phyloP scores from a whole-genome alignment of 53 echinoderm and acorn worm species.

The Actinopyga echinites region DNA sequence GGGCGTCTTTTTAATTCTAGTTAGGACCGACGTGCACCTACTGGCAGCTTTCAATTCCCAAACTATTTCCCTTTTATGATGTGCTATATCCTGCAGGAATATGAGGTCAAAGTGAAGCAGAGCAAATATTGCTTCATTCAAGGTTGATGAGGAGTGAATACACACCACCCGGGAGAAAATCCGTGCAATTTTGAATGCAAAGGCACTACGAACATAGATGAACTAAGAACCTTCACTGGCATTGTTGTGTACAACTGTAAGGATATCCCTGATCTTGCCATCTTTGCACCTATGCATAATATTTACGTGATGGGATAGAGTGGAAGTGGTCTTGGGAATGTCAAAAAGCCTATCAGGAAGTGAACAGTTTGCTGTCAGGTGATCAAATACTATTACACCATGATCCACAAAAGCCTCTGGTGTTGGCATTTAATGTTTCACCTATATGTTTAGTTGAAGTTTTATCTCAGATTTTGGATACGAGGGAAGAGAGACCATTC shows the following conservation, averaged over 20 bases:
- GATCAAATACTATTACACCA: slow-evolving; percentile 40
- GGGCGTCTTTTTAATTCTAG: too few relatives aligned
- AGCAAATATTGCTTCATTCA: slow-evolving; percentile 39
- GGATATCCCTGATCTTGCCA: slow-evolving; percentile 54
- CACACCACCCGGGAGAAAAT: slow-evolving; percentile 38
- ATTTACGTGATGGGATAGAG: slow-evolving; percentile 36
- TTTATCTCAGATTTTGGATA: slow-evolving; percentile 55
- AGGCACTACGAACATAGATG: slow-evolving; percentile 10
- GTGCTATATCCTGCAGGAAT: not conserved
- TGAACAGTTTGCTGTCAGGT: slow-evolving; percentile 33
- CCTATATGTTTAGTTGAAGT: slow-evolving; percentile 51
- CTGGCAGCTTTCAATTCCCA: too few relatives aligned
- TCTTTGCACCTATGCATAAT: slow-evolving; percentile 41
- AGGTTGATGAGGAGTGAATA: slow-evolving; percentile 37
- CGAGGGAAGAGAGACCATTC: slow-evolving; percentile 53
- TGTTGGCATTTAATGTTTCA: slow-evolving; percentile 54
- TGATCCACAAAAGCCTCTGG: slow-evolving; percentile 20
- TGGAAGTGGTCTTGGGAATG: slow-evolving; percentile 56
- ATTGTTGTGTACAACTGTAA: slow-evolving; percentile 46
- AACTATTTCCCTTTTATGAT: too few relatives aligned
- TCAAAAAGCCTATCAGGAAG: slow-evolving; percentile 49
- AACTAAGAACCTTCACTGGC: slow-evolving; percentile 40
- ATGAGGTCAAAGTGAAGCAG: slow-evolving; percentile 23
- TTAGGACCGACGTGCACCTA: too few relatives aligned
- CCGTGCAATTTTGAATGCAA: slow-evolving; percentile 26